phyloP scores from a whole-genome alignment of 2,113 vertebrate species.

The Riparia riparia region DNA sequence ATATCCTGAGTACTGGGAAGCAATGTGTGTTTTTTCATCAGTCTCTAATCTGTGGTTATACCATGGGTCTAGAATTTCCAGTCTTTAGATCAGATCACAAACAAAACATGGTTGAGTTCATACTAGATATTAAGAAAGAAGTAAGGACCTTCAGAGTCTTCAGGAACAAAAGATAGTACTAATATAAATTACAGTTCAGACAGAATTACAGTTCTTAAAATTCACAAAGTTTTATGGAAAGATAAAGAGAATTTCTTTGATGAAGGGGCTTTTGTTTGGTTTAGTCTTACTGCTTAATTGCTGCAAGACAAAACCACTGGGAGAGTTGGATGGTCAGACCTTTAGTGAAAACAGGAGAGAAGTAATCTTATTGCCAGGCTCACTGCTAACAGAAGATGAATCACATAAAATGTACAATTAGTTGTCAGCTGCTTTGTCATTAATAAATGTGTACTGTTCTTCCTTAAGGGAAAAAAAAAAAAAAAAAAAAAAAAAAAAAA shows the following conservation, averaged over 20 bases:
- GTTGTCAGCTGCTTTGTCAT: not conserved
- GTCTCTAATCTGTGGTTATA: not conserved
- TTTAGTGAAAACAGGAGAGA: not conserved
- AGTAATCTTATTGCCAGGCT: not conserved
- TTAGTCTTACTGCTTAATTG: not conserved
- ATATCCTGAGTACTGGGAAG: not conserved
- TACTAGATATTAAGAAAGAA: not conserved
- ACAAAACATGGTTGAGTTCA: not conserved
- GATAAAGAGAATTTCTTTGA: not conserved
- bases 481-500: too few species aligned
- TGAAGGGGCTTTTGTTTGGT: fast-evolving
- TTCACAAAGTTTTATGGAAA: not conserved
- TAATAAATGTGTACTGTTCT: not conserved
- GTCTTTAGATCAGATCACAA: not conserved
- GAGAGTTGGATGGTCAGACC: not conserved
- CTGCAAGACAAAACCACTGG: not conserved
- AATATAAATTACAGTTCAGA: not conserved
- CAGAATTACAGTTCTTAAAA: too few species aligned
- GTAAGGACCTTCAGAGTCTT: not conserved
- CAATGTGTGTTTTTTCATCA: not conserved
- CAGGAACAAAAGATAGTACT: not conserved
- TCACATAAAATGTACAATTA: not conserved
- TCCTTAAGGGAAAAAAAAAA: not conserved
- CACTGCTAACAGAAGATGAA: not conserved
- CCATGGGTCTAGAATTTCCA: not conserved